phyloP scores from a whole-genome alignment of 2,888 invertebrate species.

The Diadegma fenestrale region DNA sequence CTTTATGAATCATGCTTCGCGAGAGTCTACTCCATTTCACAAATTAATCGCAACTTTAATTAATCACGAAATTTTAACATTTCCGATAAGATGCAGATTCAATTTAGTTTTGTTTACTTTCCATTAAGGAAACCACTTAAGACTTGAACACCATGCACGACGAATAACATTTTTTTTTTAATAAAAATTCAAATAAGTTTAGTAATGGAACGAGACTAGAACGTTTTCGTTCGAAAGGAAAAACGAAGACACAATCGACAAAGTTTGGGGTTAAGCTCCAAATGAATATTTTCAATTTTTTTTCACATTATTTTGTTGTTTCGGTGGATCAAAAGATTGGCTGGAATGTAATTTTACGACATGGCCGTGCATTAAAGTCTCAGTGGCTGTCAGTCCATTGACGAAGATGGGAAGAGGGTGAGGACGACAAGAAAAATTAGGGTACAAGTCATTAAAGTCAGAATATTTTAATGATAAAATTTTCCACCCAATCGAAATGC shows the following conservation, averaged over 20 bases:
- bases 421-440: not conserved
- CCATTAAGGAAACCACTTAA: not conserved
- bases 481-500: not conserved
- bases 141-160: no score
- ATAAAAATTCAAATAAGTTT: not conserved
- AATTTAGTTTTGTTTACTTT: not conserved
- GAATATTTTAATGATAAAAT: not conserved
- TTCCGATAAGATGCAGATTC: not conserved
- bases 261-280: not conserved
- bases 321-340: not conserved
- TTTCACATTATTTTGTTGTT: not conserved
- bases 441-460: not conserved
- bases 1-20: not conserved
- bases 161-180: not conserved
- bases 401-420: not conserved
- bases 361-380: not conserved
- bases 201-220: not conserved
- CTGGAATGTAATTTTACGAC: not conserved
- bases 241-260: not conserved
- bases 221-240: not conserved
- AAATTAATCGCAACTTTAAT: not conserved
- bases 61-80: not conserved
- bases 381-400: no score
- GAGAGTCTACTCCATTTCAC: not conserved
- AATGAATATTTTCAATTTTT: not conserved